Conservation (phyloP, 2,113 vertebrate genomes). For the Dermatemys mawii region DNA sequence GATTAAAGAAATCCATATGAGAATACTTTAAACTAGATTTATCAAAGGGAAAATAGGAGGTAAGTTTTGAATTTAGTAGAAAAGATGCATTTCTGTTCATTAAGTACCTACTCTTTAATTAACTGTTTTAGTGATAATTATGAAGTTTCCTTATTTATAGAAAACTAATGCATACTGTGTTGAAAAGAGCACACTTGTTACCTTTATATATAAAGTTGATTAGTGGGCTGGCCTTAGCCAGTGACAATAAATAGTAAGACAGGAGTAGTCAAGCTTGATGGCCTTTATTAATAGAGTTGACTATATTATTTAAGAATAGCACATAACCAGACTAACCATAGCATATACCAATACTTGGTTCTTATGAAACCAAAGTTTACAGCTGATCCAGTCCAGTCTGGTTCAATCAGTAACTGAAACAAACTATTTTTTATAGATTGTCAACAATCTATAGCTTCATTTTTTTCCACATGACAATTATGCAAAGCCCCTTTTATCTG, state of each 20-base stretch:
- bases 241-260: not conserved
- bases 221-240: not conserved
- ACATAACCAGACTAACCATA: not conserved
- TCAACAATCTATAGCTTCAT: not conserved
- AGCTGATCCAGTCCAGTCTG: not conserved
- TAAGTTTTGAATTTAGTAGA: not conserved
- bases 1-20: not conserved
- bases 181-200: fast-evolving
- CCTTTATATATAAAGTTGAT: not conserved
- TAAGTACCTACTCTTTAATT: not conserved
- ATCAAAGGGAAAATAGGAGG: not conserved
- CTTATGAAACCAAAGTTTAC: not conserved
- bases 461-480: not conserved
- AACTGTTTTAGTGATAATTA: not conserved
- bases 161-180: not conserved
- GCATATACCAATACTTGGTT: not conserved
- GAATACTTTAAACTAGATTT: not conserved
- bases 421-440: not conserved
- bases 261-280: not conserved
- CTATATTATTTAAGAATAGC: not conserved
- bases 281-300: not conserved
- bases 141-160: not conserved
- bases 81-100: not conserved
- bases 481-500: not conserved
- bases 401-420: not conserved